These are phyloP conservation scores for Lethenteron camtschaticum DNA, from an alignment of 2,113 vertebrate genomes.

Conservation along the genomic window DNA sequence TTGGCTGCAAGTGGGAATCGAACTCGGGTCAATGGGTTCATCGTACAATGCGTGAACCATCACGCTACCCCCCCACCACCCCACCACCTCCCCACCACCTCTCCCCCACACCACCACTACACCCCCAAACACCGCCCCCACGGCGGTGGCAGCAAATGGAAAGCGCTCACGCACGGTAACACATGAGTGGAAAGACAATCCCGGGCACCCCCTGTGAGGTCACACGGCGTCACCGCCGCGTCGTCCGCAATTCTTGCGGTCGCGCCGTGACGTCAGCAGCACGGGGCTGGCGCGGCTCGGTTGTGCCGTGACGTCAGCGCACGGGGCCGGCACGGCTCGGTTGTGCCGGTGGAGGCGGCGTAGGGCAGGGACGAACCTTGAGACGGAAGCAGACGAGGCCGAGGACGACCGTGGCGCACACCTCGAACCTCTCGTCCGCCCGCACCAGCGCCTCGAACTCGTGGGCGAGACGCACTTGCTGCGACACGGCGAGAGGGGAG, in stretches of 20 bases:
- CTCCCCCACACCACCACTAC: no score
- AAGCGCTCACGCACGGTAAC: no score
- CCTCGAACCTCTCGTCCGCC: constrained; percentile 59
- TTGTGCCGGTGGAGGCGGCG: neutral
- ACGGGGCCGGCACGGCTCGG: neutral
- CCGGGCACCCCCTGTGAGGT: constrained; percentile 11
- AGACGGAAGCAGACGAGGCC: constrained; percentile 83
- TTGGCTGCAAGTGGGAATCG: no score
- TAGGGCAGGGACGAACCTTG: constrained; percentile 26
- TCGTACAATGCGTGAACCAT: no score
- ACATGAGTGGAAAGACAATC: constrained; percentile 7
- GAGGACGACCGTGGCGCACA: constrained; percentile 52
- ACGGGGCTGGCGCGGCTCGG: neutral
- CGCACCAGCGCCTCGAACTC: constrained; percentile 54
- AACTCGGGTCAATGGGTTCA: no score
- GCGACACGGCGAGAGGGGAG: no score
- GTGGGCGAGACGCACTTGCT: constrained; percentile 45
- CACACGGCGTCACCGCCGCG: neutral
- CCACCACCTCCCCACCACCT: no score
- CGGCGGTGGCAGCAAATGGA: no score
- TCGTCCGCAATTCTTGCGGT: neutral
- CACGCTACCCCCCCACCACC: no score
- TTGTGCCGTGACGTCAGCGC: neutral
- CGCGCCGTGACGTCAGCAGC: neutral
- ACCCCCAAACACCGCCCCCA: no score